Evolutionary conservation across 2,888 invertebrate species (phyloP), one percentile per base, ranked within the genome.

Genomic region (Dynastes hyllus): DNA sequence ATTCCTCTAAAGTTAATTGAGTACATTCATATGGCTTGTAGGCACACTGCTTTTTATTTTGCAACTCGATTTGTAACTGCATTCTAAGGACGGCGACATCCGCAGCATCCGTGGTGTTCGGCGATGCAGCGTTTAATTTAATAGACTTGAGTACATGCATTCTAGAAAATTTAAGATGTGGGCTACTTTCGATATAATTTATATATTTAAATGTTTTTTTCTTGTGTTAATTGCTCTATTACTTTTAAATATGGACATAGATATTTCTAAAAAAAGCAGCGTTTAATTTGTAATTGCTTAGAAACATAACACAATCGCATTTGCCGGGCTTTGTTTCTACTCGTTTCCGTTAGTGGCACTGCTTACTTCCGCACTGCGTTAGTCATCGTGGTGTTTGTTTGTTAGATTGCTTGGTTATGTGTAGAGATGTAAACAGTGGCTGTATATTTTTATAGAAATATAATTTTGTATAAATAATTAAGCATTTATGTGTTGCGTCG

Each of bases 1-100:
- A 94, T 0, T 94, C 94, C 8, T 94, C 92, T 0, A 97, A 87
- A 65, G 93, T 92, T 0, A 93, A 91, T 40, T 93, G 91, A 0
- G 91, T 90, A 83, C 96, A 96, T 78, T 93, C 92, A 84, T 93
- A 94, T 0, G 91, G 90, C 50, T 92, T 88, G 88, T 94, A 93
- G 0, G 91, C 89, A 83, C 94, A 94, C 0, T 90, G 88, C 11
- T 92, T 92, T 0, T 92, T 91, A 66, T 92, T 92, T 53, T 91
- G 91, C 2, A 92, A 90, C 85, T 94, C 94, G 75, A 91, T 90
- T 84, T 93, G 92, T 0, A 94, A 85, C 90, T 94, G 91, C 13
- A 87, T 87, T 80, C 88, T 84, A 69, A 89, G 81, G 16, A 85
- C 87, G 61, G 87, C 88, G 65, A 84, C 84, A 80, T 85, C 81